Conservation (phyloP, 2,113 vertebrate genomes). For the Piaya cayana region DNA sequence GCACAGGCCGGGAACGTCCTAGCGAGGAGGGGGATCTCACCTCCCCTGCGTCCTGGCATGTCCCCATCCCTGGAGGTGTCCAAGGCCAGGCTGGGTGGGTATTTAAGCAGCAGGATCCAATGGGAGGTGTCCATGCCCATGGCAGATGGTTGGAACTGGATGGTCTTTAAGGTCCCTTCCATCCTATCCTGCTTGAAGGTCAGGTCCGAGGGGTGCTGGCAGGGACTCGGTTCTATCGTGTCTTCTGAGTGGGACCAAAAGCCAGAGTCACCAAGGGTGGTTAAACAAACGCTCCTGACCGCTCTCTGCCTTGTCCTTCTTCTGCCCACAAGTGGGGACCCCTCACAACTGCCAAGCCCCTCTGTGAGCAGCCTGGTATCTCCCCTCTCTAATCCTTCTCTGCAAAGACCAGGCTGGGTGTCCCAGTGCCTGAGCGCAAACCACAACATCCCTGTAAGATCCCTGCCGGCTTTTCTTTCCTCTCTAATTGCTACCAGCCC, state of each 20-base stretch:
- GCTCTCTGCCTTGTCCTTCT: neutral
- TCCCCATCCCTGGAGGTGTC: too few species aligned
- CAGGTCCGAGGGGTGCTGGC: neutral
- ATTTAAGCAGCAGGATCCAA: too few species aligned
- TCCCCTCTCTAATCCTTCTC: neutral
- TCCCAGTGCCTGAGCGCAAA: neutral
- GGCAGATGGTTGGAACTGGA: too few species aligned
- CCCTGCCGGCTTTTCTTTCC: neutral
- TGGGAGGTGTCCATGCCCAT: too few species aligned
- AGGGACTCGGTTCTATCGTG: accelerated
- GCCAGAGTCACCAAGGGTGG: accelerated
- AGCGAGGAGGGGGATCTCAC: neutral
- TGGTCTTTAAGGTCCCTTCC: too few species aligned
- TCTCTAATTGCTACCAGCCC: neutral
- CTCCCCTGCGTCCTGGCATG: neutral
- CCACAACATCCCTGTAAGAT: neutral
- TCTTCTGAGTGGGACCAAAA: neutral
- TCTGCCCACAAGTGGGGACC: neutral
- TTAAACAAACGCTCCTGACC: neutral
- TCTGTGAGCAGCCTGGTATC: neutral
- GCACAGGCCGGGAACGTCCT: neutral
- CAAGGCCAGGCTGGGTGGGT: too few species aligned
- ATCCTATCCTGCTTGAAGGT: too few species aligned
- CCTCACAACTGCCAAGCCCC: neutral
- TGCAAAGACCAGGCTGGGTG: neutral